Evolutionary conservation across 1,140 invertebrate genomes (phyloP), one percentile per base, ranked within the genome.

Genomic region (Drosophila kohkoa): DNA sequence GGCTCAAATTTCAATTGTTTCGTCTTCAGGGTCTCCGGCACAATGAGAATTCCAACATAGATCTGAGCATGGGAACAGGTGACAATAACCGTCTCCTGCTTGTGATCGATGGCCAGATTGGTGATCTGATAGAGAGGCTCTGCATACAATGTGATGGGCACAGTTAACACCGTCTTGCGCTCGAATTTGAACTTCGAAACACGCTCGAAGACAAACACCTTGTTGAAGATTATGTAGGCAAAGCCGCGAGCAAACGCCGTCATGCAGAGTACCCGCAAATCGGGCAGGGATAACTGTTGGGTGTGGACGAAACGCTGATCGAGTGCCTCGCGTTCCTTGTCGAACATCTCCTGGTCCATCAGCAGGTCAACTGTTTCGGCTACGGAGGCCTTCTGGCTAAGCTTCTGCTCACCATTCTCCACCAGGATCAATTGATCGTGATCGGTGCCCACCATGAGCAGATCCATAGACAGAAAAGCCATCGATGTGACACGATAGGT

Each of bases 391-490:
- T 93, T 93, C 72, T 94, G 95, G 1, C 94, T 89, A 13, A 93
- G 93, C 77, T 96, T 96, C 43, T 96, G 90, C 70, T 97, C 96
- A 16, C 96, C 96, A 79, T 95, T 95, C 86, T 97, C 96, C 65
- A 97, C 93, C 5, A 96, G 91, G 20, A 97, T 91, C 35, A 97
- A 91, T 76, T 94, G 93, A n/a, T 96, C 96, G 63, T 94, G 94
- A 16, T 93, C 91, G 1, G 96, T 96, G 10, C 96, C 96, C 13
- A 95, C 94, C 20, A 97, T 91, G 5, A 97, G 90, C 63, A 95
- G 90, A 66, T 97, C 96, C 45, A 95, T 93, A 16, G 95, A 95
- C 68, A 96, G 66, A 94, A 95, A 96, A 8, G 93, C 93, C 81
- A 95, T 95, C 35, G 95, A 95, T 1, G 94, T 93, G 35, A 94